These are phyloP conservation scores for chimpanzee (Pan troglodytes) DNA, from an alignment of 2,113 vertebrate species.

Conservation along the genomic window NHGRI_mPanTro3-v2.1_pri NC_072411.2:81189501-81190000, in stretches of 20 bases:
- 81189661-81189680: too few species aligned
- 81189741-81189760: too few species aligned
- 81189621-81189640: neutral
- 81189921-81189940: too few species aligned
- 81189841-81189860: neutral
- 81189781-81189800: neutral
- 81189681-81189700: too few species aligned
- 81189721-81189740: too few species aligned
- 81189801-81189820: neutral
- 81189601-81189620: neutral
- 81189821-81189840: neutral
- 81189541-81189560: neutral
- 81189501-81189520: neutral
- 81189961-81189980: too few species aligned
- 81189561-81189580: slow-evolving; percentile 6
- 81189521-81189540: neutral
- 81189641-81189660: too few species aligned
- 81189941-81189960: too few species aligned
- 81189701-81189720: too few species aligned
- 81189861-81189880: neutral
- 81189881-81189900: neutral
- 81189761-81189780: too few species aligned
- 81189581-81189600: neutral
- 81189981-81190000: too few species aligned
- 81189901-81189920: neutral